Evolutionary conservation across 2,797 vertebrate species (phyloP).

Genomic region (Spinus pinus): DNA sequence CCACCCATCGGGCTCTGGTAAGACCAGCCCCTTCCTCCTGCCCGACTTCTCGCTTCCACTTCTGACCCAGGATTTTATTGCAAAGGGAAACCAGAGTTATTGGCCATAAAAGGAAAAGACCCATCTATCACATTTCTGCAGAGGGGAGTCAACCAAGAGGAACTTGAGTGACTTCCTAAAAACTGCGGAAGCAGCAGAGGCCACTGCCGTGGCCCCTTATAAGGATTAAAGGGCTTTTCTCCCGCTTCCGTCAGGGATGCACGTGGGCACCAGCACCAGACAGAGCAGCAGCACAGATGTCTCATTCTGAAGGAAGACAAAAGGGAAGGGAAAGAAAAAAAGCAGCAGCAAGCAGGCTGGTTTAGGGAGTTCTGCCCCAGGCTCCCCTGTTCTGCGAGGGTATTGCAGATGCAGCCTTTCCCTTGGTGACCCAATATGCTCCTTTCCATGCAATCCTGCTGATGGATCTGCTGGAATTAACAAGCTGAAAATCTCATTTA

Average conservation of each 20-base stretch:
- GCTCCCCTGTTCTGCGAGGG: accelerated
- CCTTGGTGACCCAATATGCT: background rate
- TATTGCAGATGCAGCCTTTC: accelerated
- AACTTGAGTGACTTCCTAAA: slow-evolving; percentile 53
- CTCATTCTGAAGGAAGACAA: background rate
- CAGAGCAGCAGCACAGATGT: background rate
- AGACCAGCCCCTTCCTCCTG: background rate
- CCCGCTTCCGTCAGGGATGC: background rate
- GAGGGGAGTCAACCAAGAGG: slow-evolving; percentile 61
- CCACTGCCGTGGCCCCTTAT: accelerated
- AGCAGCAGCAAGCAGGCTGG: background rate
- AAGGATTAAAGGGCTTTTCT: background rate
- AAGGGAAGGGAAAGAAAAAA: background rate
- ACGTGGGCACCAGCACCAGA: background rate
- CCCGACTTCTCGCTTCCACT: background rate
- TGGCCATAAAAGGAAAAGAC: slow-evolving; percentile 79
- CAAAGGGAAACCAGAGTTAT: slow-evolving; percentile 7
- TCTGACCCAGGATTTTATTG: slow-evolving; percentile 47
- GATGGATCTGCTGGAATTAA: background rate
- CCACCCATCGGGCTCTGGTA: background rate
- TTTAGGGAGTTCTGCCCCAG: background rate
- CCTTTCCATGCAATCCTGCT: background rate
- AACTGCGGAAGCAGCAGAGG: slow-evolving; percentile 11
- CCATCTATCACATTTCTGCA: slow-evolving; percentile 32
- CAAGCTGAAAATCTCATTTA: background rate